Conservation (phyloP, 2,113 vertebrate species). For the Calyptommatus sinebrachiatus region DNA sequence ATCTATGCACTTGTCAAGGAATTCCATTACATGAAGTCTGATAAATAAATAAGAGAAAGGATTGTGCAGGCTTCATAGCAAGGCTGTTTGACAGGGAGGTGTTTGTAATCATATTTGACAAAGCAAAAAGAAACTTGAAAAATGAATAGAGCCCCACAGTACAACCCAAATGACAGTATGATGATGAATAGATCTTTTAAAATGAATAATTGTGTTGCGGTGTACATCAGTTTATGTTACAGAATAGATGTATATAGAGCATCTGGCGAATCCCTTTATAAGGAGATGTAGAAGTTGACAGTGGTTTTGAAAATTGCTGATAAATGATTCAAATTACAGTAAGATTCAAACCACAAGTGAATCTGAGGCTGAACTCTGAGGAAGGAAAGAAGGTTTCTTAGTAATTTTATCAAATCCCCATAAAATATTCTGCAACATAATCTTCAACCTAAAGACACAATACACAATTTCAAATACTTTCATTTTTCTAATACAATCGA, state of each 20-base stretch:
- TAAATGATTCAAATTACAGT: constrained; percentile 32
- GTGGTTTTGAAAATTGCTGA: constrained; percentile 45
- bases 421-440: neutral
- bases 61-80: constrained; percentile 52
- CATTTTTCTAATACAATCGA: neutral
- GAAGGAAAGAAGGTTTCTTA: too few species aligned
- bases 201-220: constrained; percentile 45
- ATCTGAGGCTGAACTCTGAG: constrained; percentile 19
- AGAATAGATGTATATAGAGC: constrained; percentile 39
- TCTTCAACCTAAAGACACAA: neutral
- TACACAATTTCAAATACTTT: neutral
- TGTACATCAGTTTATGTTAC: constrained; percentile 30
- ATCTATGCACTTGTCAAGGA: constrained; percentile 52
- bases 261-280: constrained; percentile 39
- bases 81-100: constrained; percentile 49
- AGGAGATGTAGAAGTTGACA: constrained; percentile 39
- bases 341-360: constrained; percentile 18
- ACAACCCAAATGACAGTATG: constrained; percentile 48
- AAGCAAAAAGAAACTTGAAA: constrained; percentile 44
- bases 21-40: constrained; percentile 55
- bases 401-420: neutral
- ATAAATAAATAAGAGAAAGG: constrained; percentile 62
- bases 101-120: constrained; percentile 42
- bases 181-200: constrained; percentile 58
- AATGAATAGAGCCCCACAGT: constrained; percentile 49